Evolutionary conservation across 2,113 vertebrate species (phyloP).

Genomic region (Pyxicephalus adspersus): DNA sequence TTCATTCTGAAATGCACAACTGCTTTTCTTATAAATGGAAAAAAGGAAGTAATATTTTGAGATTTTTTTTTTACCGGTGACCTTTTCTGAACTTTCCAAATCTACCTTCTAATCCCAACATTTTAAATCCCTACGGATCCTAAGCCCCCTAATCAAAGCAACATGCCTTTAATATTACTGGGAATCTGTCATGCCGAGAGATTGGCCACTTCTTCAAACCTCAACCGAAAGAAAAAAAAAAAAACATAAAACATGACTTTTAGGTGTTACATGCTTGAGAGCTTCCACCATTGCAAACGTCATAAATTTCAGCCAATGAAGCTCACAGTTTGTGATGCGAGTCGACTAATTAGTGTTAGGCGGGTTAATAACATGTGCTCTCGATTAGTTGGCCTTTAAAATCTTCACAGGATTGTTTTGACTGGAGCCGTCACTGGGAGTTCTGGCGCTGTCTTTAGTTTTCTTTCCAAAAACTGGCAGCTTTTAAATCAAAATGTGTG

Average conservation of each 20-base stretch:
- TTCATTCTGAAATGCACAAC: background rate
- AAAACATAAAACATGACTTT: conserved; percentile 8
- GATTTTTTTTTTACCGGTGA: background rate
- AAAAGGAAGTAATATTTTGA: conserved; percentile 23
- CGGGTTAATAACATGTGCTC: conserved; percentile 74
- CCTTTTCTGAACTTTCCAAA: conserved; percentile 19
- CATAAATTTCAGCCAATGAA: conserved; percentile 47
- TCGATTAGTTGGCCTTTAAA: conserved; percentile 70
- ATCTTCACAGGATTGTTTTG: conserved; percentile 74
- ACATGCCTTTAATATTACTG: conserved; percentile 24
- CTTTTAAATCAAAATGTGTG: conserved; percentile 70
- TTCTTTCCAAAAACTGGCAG: conserved; percentile 77
- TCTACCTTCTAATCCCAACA: conserved; percentile 42
- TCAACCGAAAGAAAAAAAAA: conserved; percentile 18
- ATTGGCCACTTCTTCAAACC: background rate
- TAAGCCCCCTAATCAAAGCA: conserved; percentile 32
- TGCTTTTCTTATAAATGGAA: background rate
- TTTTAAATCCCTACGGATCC: conserved; percentile 18
- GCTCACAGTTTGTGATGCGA: conserved; percentile 62
- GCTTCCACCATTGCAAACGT: conserved; percentile 20
- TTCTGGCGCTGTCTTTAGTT: conserved; percentile 73
- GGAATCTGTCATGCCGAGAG: conserved; percentile 22
- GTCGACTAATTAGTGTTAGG: conserved; percentile 68
- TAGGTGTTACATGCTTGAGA: conserved; percentile 32
- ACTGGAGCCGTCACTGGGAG: conserved; percentile 74